phyloP scores from a whole-genome alignment of 1,140 invertebrate genomes.

The Tribolium castaneum region DNA sequence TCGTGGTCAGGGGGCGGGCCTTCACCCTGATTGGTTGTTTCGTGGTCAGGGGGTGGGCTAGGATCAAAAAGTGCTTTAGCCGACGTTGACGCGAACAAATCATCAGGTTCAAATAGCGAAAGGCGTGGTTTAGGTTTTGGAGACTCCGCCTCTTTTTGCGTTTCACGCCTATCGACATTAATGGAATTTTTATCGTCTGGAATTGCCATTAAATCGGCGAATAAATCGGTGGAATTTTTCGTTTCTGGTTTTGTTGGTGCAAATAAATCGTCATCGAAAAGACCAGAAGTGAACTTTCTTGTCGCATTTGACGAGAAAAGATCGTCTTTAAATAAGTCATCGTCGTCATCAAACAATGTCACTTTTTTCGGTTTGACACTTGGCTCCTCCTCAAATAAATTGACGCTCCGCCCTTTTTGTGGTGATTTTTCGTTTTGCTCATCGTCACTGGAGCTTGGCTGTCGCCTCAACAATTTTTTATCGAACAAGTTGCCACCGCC shows the following conservation, averaged over 20 bases:
- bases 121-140: background rate
- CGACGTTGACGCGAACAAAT: background rate
- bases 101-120: background rate
- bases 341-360: constrained; percentile 62
- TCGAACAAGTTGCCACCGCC: constrained; percentile 56
- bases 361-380: constrained; percentile 47
- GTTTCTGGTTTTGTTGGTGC: background rate
- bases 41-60: constrained; percentile 52
- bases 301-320: constrained; percentile 45
- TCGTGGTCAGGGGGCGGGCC: no score
- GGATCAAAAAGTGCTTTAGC: constrained; percentile 50
- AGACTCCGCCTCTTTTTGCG: background rate
- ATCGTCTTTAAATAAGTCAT: constrained; percentile 55
- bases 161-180: background rate
- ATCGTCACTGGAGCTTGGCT: constrained; percentile 28
- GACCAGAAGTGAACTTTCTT: constrained; percentile 44
- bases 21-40: background rate
- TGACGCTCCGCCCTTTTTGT: background rate
- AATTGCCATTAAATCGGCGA: constrained; percentile 13
- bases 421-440: background rate
- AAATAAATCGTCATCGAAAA: constrained; percentile 47
- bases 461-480: constrained; percentile 55
- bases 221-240: background rate
- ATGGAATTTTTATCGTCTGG: constrained; percentile 10
- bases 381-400: constrained; percentile 60